Conservation (phyloP, 1,140 invertebrate species). For the Saccostrea cuccullata region DNA sequence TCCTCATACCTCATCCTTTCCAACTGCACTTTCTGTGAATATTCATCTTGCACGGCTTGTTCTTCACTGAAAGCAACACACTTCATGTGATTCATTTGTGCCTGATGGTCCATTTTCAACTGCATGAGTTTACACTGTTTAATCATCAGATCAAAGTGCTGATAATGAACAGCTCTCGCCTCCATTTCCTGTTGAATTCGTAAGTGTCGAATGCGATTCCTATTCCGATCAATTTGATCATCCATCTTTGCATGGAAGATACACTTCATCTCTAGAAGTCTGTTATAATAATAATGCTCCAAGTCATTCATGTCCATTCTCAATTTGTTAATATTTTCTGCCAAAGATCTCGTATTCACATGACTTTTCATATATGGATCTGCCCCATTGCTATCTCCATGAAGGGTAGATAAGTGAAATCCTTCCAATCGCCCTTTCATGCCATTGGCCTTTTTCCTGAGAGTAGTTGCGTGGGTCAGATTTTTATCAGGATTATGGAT, state of each 20-base stretch:
- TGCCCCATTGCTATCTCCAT: neutral
- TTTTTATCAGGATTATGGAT: constrained; percentile 57
- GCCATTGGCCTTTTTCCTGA: constrained; percentile 12
- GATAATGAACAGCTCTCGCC: constrained; percentile 1
- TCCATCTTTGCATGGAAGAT: neutral
- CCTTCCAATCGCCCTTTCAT: constrained; percentile 48
- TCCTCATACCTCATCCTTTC: constrained; percentile 23
- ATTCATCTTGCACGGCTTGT: neutral
- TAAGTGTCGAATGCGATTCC: neutral
- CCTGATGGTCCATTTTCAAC: constrained; percentile 33
- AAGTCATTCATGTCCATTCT: constrained; percentile 34
- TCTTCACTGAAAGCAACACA: constrained; percentile 23
- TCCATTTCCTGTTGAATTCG: constrained; percentile 45
- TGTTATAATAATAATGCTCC: neutral
- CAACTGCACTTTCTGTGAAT: constrained; percentile 17
- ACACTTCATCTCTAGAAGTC: constrained; percentile 13
- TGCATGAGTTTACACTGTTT: constrained; percentile 40
- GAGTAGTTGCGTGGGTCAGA: constrained; percentile 36
- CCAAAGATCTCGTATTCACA: neutral
- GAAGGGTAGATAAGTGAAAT: constrained; percentile 24
- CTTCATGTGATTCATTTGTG: constrained; percentile 30
- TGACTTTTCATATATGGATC: neutral
- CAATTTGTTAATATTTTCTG: constrained; percentile 40
- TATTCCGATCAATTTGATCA: neutral
- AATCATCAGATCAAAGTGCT: neutral